phyloP scores from a whole-genome alignment of 2,113 vertebrate species.

The Trematomus loennbergii region DNA sequence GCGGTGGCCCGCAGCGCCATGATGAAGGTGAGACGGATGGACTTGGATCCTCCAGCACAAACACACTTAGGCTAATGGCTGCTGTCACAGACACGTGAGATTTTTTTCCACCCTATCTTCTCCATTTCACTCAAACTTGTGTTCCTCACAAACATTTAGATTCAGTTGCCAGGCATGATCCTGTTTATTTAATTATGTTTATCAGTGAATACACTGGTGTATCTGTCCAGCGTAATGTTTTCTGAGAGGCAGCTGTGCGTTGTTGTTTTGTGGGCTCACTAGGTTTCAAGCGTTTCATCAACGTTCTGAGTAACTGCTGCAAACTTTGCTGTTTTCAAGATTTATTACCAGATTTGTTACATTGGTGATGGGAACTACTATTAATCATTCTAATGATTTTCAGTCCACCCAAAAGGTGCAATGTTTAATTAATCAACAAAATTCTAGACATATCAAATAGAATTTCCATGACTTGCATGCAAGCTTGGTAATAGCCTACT shows the following conservation, averaged over 20 bases:
- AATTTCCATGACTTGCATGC: background rate
- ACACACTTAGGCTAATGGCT: constrained; percentile 73
- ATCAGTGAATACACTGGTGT: background rate
- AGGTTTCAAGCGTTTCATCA: constrained; percentile 15
- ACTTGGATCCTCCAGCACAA: constrained; percentile 53
- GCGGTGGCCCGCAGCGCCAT: constrained; percentile 95
- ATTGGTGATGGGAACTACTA: background rate
- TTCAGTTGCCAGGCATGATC: constrained; percentile 6
- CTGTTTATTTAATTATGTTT: constrained; percentile 34
- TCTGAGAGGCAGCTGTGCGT: background rate
- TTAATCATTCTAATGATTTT: constrained; percentile 4
- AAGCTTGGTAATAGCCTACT: background rate
- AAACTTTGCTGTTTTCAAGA: background rate
- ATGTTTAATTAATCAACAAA: constrained; percentile 4
- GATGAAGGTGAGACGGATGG: constrained; percentile 91
- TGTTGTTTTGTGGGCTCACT: background rate
- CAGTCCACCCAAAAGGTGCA: background rate
- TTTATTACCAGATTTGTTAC: background rate
- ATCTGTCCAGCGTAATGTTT: background rate
- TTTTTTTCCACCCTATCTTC: background rate
- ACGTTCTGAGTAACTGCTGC: background rate
- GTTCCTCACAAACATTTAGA: constrained; percentile 2
- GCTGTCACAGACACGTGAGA: constrained; percentile 43
- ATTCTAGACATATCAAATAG: background rate
- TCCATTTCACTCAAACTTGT: constrained; percentile 19